A percentile compares a stretch with the other conserved stretches of the same genome.
These are phyloP conservation scores for Lagopus leucura DNA, from an alignment of 2,113 vertebrate genomes.

Conservation along the genomic window DNA sequence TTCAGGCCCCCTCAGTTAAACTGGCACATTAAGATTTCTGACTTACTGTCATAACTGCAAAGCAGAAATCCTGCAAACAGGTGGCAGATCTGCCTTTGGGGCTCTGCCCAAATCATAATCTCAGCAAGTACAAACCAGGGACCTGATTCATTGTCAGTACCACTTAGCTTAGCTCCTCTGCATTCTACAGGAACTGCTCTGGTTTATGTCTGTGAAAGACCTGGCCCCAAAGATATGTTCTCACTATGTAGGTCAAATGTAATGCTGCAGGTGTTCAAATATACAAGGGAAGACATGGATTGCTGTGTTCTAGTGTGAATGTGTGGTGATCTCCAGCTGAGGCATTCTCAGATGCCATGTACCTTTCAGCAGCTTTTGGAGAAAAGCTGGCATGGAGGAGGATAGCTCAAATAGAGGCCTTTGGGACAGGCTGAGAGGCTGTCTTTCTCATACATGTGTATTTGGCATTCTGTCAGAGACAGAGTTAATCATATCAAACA, in stretches of 20 bases:
- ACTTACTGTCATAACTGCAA: conserved; percentile 5
- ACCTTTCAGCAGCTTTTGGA: background rate
- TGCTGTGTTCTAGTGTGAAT: background rate
- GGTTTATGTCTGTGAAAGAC: background rate
- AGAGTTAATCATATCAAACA: conserved; percentile 32
- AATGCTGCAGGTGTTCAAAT: background rate
- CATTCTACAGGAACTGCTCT: background rate
- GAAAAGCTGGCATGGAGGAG: background rate
- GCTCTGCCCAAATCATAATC: background rate
- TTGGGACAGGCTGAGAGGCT: background rate
- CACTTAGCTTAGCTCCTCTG: background rate
- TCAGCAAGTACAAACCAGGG: background rate
- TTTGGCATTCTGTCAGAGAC: background rate
- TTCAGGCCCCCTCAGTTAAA: conserved; percentile 37
- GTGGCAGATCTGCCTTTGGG: background rate
- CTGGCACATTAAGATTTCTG: conserved; percentile 25
- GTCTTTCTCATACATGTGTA: background rate
- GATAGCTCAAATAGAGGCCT: background rate
- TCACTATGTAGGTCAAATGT: background rate
- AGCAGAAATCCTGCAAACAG: background rate
- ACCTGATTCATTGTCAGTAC: background rate
- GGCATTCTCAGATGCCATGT: background rate
- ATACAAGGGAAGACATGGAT: fast-evolving
- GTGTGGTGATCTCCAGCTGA: background rate
- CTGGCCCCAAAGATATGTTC: background rate